Evolutionary conservation across 2,797 vertebrate genomes (phyloP).

Genomic region (Sebastes matsubarae): DNA sequence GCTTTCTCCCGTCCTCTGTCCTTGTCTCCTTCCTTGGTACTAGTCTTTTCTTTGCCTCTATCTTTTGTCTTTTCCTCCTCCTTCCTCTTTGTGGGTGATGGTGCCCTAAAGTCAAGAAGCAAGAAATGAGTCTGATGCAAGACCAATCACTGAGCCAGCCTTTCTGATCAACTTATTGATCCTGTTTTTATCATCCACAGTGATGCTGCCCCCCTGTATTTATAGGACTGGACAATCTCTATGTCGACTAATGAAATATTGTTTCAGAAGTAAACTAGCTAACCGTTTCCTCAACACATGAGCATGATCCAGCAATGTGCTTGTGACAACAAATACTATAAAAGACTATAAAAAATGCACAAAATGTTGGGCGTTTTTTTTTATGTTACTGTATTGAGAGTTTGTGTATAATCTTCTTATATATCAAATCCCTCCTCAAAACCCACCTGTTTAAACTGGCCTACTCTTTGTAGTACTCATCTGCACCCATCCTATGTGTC

Average conservation of each 20-base stretch:
- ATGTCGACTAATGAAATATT: neutral
- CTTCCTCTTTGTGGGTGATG: constrained; percentile 95
- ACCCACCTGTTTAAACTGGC: no score
- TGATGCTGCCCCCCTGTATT: no score
- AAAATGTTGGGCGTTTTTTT: accelerated
- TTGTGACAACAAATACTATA: no score
- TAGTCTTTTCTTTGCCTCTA: constrained; percentile 90
- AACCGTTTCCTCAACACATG: neutral
- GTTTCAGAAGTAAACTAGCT: accelerated
- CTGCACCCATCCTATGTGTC: no score
- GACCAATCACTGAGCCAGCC: no score
- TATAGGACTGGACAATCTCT: no score
- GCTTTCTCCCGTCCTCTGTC: constrained; percentile 92
- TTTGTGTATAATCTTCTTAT: neutral
- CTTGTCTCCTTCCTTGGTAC: constrained; percentile 92
- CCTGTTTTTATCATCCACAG: no score
- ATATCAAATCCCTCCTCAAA: no score
- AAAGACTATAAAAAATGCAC: no score
- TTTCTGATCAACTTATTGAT: no score
- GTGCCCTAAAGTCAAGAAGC: constrained; percentile 84
- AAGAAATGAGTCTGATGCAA: neutral
- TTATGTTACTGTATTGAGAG: neutral
- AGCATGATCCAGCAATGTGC: neutral
- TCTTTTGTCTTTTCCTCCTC: constrained; percentile 96
- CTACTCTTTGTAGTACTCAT: no score